Conservation (phyloP, 2,113 vertebrate species). For the Fregetta grallaria region DNA sequence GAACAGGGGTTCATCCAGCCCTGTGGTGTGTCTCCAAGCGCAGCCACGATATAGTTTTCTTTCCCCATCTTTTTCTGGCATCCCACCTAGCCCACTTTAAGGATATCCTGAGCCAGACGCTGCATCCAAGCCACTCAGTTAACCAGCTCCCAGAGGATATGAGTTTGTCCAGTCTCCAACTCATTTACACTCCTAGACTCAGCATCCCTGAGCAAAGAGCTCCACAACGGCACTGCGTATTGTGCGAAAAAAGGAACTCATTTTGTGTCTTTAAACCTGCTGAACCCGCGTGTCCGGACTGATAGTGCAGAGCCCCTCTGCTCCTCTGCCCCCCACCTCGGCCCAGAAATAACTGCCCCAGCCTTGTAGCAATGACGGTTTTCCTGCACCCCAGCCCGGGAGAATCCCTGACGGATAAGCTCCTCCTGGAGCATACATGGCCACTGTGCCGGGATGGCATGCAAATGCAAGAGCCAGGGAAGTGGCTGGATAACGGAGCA, state of each 20-base stretch:
- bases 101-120: neutral
- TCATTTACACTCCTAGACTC: neutral
- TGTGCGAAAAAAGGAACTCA: too few relatives aligned
- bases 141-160: neutral
- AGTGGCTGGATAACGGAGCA: neutral
- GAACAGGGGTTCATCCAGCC: neutral
- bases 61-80: neutral
- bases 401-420: neutral
- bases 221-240: fast-evolving
- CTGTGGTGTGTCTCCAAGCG: fast-evolving
- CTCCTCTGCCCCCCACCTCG: neutral
- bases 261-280: neutral
- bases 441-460: fast-evolving
- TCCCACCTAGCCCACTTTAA: fast-evolving
- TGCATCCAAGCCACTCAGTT: neutral
- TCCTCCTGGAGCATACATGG: neutral
- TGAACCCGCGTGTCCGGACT: fast-evolving
- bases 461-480: neutral
- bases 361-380: neutral
- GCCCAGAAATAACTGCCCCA: neutral
- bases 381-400: neutral
- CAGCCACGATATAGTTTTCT: neutral
- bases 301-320: too few relatives aligned
- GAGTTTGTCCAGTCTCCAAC: neutral
- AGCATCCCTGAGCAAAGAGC: neutral